Percentiles rank a stretch among this genome's conserved stretches.
These are phyloP conservation scores for Pomatorhinus ruficollis DNA, from an alignment of 2,113 vertebrate genomes.

Conservation along the genomic window DNA sequence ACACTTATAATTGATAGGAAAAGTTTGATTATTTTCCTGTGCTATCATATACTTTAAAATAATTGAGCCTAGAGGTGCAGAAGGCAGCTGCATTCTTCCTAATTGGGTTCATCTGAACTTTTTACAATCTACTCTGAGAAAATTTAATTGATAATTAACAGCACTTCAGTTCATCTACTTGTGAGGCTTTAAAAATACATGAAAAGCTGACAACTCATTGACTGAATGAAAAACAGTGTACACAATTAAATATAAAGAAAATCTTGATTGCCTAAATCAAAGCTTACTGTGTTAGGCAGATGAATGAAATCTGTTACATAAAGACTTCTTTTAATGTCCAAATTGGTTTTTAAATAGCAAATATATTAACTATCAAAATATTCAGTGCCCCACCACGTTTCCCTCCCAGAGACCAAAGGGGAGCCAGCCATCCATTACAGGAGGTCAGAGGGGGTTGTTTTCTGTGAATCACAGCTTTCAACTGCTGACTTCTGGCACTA, in stretches of 20 bases:
- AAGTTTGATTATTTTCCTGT: constrained; percentile 54
- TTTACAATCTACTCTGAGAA: constrained; percentile 66
- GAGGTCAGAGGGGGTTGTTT: not conserved
- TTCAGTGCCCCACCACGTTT: not conserved
- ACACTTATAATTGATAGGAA: constrained; percentile 52
- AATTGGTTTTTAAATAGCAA: constrained; percentile 64
- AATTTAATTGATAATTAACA: constrained; percentile 79
- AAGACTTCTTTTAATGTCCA: constrained; percentile 63
- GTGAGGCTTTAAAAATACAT: constrained; percentile 69
- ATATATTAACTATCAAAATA: constrained; percentile 11
- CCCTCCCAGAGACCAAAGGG: not conserved
- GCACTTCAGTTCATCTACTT: constrained; percentile 62
- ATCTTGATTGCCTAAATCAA: constrained; percentile 74
- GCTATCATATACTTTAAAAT: constrained; percentile 54
- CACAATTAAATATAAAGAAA: constrained; percentile 70
- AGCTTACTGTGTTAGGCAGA: constrained; percentile 55
- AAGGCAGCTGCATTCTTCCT: constrained; percentile 44
- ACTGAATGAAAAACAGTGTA: constrained; percentile 58
- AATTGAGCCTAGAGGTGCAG: constrained; percentile 49
- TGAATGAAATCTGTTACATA: constrained; percentile 64
- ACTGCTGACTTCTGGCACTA: not conserved
- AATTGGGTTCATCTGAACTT: constrained; percentile 71
- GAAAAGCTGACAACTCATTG: constrained; percentile 66
- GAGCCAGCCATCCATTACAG: not conserved
- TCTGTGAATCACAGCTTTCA: not conserved